Base-by-base conservation (phyloP, 37 sponge, comb jelly and placozoan species). In the Agelas oroides region DNA sequence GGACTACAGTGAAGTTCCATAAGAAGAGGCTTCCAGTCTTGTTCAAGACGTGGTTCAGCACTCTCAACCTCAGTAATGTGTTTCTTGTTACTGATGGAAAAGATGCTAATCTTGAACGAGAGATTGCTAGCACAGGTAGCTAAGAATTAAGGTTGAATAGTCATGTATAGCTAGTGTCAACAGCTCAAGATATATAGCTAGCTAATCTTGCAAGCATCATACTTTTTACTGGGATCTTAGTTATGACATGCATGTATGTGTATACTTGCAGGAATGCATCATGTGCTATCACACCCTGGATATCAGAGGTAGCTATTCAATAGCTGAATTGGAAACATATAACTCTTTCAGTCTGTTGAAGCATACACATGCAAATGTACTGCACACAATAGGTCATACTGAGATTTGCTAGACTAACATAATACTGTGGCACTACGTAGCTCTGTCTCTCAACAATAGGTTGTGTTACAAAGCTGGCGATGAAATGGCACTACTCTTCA, bases 391-490 rank as follows among this genome's bases (percentile, higher is more conserved):
- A n/a, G n/a, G n/a, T n/a, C n/a, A n/a, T n/a, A n/a, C n/a, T n/a
- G n/a, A n/a, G n/a, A n/a, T n/a, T n/a, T n/a, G n/a, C n/a, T n/a
- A n/a, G n/a, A n/a, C n/a, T n/a, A n/a, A n/a, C n/a, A n/a, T n/a
- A n/a, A n/a, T n/a, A n/a, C n/a, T n/a, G n/a, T n/a, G n/a, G n/a
- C n/a, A n/a, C n/a, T n/a, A n/a, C n/a, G 46, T 46, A 46, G 3
- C 6, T 46, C 46, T 46, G 3, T 12, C 46, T 46, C 46, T 46
- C 3, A 12, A 46, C 46, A 12, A 46, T 31, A 53, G 77, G 16
- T 59, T 83, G 54, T 89, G 89, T 54, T 82, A 79, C 89, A 89
- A 89, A 46, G 83, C 89, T 77, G 89, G 89, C 30, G 78, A 61
- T 32, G 89, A 89, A 57, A 11, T 83, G 64, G 53, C 16, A n/a